Evolutionary conservation across 2,797 vertebrate species (phyloP).

Genomic region (Rhadinocentrus ornatus): DNA sequence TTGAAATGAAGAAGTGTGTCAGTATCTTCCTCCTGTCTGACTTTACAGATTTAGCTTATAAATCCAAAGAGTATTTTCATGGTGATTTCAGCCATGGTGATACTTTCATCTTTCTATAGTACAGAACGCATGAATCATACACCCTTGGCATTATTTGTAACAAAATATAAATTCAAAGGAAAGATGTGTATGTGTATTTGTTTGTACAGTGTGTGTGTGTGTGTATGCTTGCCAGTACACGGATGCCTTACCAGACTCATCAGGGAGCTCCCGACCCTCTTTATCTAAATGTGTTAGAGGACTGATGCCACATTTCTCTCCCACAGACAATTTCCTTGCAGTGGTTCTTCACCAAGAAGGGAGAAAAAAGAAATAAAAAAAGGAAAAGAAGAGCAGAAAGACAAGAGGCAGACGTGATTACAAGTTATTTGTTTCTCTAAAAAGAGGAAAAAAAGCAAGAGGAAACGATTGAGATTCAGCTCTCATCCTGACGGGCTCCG

Average conservation of each 20-base stretch:
- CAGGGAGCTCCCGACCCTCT: conserved; percentile 5
- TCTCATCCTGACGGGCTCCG: conserved; percentile 25
- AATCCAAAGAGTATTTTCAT: conserved; percentile 27
- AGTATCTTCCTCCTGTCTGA: conserved; percentile 5
- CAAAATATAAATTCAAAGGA: conserved; percentile 35
- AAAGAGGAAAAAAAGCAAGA: conserved; percentile 19
- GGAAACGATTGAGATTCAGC: conserved; percentile 40
- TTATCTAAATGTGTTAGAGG: conserved; percentile 17
- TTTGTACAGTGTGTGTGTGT: not conserved
- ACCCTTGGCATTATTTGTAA: conserved; percentile 20
- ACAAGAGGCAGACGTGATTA: conserved; percentile 36
- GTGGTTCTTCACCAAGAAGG: conserved; percentile 19
- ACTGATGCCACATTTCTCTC: conserved; percentile 13
- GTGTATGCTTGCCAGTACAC: not conserved
- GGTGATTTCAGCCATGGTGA: conserved; percentile 20
- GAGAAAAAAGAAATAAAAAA: not conserved
- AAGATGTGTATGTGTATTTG: not conserved
- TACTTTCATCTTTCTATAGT: conserved; percentile 21
- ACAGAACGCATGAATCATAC: conserved; percentile 23
- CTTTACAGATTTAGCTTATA: conserved; percentile 1
- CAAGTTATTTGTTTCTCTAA: conserved; percentile 35
- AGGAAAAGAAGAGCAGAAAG: conserved; percentile 3
- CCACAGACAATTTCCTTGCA: conserved; percentile 24
- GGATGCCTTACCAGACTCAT: conserved; percentile 27
- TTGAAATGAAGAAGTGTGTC: not conserved